Conservation (phyloP, 2,888 invertebrate species). For the Epinotia bilunana region DNA sequence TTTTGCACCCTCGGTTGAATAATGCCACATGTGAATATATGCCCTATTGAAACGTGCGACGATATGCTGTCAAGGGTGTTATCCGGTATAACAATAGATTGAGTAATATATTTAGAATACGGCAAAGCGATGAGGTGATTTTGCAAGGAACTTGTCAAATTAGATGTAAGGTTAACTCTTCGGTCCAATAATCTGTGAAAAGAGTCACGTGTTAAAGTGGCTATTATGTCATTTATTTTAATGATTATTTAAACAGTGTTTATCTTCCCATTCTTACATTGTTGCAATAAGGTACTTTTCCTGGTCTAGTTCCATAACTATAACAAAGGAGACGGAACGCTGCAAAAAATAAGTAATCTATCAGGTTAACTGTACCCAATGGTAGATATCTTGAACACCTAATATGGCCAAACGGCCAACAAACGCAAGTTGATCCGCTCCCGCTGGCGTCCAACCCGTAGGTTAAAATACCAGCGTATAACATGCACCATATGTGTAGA, state of each 20-base stretch:
- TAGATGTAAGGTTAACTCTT: slow-evolving; percentile 51
- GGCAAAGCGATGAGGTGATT: slow-evolving; percentile 37
- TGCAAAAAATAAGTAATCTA: no score
- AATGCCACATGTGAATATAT: slow-evolving; percentile 25
- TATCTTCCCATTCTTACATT: no score
- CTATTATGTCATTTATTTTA: neutral
- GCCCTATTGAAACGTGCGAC: slow-evolving; percentile 2
- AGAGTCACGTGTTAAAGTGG: neutral
- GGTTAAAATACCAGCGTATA: neutral
- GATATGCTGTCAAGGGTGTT: slow-evolving; percentile 5
- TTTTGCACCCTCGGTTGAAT: slow-evolving; percentile 21
- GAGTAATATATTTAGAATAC: slow-evolving; percentile 24
- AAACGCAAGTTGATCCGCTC: no score
- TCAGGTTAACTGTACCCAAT: no score
- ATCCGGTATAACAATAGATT: slow-evolving; percentile 31
- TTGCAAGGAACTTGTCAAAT: neutral
- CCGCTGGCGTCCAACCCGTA: no score
- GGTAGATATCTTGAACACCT: no score
- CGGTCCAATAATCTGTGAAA: neutral
- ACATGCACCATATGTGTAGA: neutral
- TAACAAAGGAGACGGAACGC: no score
- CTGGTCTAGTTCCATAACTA: no score
- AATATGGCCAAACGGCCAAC: no score
- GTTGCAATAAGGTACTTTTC: no score
- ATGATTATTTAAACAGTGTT: neutral